Evolutionary conservation across 2,797 vertebrate species (phyloP).

Genomic region (Atherinosoma microstoma): DNA sequence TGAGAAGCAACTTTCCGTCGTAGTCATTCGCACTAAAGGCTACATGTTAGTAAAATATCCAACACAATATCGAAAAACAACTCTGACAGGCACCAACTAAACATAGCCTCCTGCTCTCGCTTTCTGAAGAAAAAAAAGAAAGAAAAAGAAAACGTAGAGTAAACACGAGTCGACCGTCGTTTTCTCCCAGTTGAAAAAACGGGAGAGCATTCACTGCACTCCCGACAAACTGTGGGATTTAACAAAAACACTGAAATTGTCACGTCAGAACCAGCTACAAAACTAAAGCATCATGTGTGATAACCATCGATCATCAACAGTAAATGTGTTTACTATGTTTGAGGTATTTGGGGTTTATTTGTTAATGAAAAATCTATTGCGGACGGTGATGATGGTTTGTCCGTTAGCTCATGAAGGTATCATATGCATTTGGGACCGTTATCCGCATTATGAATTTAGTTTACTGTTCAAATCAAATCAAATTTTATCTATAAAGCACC

Average conservation of each 20-base stretch:
- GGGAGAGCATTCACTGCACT: background rate
- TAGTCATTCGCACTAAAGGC: background rate
- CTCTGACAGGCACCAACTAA: too few species aligned
- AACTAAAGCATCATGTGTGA: background rate
- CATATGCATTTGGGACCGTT: background rate
- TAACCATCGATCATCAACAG: background rate
- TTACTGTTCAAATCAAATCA: too few species aligned
- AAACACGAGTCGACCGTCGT: background rate
- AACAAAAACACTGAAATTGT: background rate
- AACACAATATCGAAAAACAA: background rate
- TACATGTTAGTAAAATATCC: background rate
- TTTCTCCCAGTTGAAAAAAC: background rate
- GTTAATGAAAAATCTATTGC: background rate
- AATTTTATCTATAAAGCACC: too few species aligned
- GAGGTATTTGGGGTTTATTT: background rate
- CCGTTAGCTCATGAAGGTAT: constrained; percentile 26
- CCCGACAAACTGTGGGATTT: background rate
- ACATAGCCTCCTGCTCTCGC: too few species aligned
- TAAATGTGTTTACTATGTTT: too few species aligned
- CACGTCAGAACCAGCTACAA: background rate
- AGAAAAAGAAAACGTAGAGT: too few species aligned
- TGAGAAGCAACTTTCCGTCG: background rate
- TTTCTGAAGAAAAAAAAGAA: too few species aligned
- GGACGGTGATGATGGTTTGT: background rate
- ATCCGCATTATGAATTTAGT: background rate